Evolutionary conservation across 1,140 invertebrate genomes (phyloP).

Genomic region (Onthophagus taurus): DNA sequence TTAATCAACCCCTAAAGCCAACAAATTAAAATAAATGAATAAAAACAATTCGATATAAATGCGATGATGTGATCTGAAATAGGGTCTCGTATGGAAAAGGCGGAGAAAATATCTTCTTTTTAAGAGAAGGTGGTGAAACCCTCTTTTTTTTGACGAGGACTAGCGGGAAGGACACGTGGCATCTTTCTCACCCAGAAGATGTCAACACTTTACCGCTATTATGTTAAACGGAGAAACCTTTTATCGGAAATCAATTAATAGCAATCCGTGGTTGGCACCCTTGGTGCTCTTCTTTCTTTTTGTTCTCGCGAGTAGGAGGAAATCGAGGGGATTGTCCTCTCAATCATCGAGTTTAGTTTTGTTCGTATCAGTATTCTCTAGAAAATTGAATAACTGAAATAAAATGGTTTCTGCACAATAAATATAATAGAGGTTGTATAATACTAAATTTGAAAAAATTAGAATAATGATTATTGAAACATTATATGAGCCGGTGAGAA

Average conservation of each 20-base stretch:
- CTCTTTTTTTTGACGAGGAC: too few species aligned
- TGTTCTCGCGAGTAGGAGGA: too few species aligned
- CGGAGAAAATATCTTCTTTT: constrained; percentile 1
- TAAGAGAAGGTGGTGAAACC: too few species aligned
- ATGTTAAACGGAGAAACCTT: constrained; percentile 35
- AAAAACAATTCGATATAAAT: background rate
- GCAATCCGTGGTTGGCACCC: constrained; percentile 31
- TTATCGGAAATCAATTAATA: constrained; percentile 39
- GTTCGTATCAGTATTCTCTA: too few species aligned
- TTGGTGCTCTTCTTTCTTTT: too few species aligned
- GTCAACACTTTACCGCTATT: constrained; percentile 37
- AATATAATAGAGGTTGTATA: too few species aligned
- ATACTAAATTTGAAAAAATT: too few species aligned
- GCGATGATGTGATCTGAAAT: background rate
- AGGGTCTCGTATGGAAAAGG: background rate
- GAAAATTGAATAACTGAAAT: background rate
- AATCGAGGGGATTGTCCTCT: too few species aligned
- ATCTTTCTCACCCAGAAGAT: constrained; percentile 28
- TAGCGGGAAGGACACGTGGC: constrained; percentile 16
- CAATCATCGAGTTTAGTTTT: too few species aligned
- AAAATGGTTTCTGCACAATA: too few species aligned
- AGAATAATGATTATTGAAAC: too few species aligned
- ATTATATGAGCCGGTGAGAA: too few species aligned
- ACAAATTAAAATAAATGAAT: background rate
- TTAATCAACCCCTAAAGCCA: background rate